Base-by-base conservation (phyloP, 2,888 invertebrate genomes). In the Pollenia amentaria region DNA sequence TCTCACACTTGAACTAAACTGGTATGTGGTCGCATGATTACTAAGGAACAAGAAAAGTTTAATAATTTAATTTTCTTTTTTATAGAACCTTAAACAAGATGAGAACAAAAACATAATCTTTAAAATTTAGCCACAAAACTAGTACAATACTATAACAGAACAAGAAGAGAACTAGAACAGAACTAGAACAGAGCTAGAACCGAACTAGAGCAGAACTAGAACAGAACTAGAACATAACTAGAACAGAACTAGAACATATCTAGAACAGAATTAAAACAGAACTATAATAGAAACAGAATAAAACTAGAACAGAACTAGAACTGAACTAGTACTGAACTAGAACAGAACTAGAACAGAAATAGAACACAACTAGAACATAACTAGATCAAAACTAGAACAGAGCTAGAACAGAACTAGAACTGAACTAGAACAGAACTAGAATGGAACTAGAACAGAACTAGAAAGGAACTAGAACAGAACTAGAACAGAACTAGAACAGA, bases 91-190 rank as follows among this genome's bases (percentile, higher is more conserved):
- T 6, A 29, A 29, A 29, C 29, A 29, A 29, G 29, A 29, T 6
- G 4, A 29, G 2, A 29, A 29, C 29, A 29, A 29, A 29, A 29
- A 29, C 3, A 29, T 3, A 3, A 29, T 4, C 29, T 29, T 29
- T 3, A 29, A 29, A 29, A 29, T 29, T 29, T 29, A 2, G 29
- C 29, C n/a, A 51, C 16, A n/a, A 0, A 51, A 0, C 51, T 51
- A 51, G 51, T n/a, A 51, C 16, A n/a, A 16, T n/a, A 51, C 51
- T 51, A 51, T n/a, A 51, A 16, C n/a, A 51, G 51, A 51, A n/a
- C 3, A n/a, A 48, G 7, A 16, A 51, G 0, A 2, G 16, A 8
- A 51, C n/a, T 6, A 51, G 16, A 51, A 51, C 16, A 51, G 16
- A 51, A 51, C 16, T 16, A 51, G 51, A 51, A 51, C 16, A 16